Conservation (phyloP, 2,113 vertebrate species). For the Gopherus flavomarginatus region DNA sequence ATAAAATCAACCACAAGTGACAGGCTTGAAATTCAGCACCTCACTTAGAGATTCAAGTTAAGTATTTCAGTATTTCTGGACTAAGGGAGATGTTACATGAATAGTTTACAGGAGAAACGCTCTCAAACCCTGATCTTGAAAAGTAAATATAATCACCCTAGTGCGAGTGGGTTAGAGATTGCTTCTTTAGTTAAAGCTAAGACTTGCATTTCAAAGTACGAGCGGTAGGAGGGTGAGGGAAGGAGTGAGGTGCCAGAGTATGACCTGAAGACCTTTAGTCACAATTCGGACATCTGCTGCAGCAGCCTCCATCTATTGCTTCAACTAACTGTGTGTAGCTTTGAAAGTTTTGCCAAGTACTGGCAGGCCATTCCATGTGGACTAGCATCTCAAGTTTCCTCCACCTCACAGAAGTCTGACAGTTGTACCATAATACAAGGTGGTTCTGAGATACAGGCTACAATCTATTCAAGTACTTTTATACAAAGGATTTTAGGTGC, state of each 20-base stretch:
- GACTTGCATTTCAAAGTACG: background rate
- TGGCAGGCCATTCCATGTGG: background rate
- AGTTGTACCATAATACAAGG: background rate
- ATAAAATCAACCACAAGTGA: background rate
- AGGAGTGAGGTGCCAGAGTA: background rate
- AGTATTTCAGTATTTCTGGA: background rate
- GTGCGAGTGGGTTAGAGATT: background rate
- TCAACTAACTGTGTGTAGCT: background rate
- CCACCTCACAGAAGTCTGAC: background rate
- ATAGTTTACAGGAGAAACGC: rapidly evolving
- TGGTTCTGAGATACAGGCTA: background rate
- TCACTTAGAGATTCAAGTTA: background rate
- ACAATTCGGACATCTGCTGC: constrained; percentile 22
- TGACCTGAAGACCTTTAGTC: constrained; percentile 5
- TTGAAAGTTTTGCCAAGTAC: background rate
- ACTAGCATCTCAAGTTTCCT: background rate
- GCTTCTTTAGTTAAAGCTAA: too few species aligned
- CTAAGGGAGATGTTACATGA: background rate
- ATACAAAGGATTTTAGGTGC: background rate
- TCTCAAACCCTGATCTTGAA: background rate
- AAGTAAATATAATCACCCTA: background rate
- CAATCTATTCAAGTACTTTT: background rate
- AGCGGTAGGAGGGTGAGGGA: background rate
- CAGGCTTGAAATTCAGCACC: background rate
- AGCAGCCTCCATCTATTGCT: background rate